Percentiles rank a stretch among this genome's conserved stretches.
phyloP scores from a whole-genome alignment of 2,888 invertebrate species.

The Drosophila mercatorum region DNA sequence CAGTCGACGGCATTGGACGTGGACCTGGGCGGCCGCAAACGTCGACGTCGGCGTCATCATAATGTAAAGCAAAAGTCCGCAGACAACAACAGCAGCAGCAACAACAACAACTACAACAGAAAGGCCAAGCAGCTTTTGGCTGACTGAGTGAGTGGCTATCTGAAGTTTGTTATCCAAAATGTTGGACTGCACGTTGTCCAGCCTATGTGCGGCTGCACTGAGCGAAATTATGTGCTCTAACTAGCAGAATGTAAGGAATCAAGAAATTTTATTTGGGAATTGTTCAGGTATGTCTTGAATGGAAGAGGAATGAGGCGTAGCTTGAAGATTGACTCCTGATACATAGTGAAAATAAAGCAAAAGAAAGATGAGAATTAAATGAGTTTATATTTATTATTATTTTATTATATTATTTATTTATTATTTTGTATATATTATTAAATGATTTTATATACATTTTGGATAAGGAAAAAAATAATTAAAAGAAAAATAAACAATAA shows the following conservation, averaged over 20 bases:
- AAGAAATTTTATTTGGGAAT: too few species aligned
- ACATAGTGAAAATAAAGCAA: too few species aligned
- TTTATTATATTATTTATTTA: too few species aligned
- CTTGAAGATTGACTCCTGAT: background rate
- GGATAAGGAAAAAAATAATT: too few species aligned
- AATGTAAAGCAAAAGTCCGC: constrained; percentile 55
- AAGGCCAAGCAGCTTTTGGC: constrained; percentile 57
- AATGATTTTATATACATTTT: too few species aligned
- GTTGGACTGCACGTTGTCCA: constrained; percentile 57
- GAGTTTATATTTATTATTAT: too few species aligned
- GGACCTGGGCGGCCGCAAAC: constrained; percentile 57
- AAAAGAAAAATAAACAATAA: too few species aligned
- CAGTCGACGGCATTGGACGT: constrained; percentile 27
- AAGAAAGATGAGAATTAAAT: too few species aligned
- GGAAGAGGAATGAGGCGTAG: background rate
- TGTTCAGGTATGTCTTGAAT: too few species aligned
- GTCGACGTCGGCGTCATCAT: constrained; percentile 50
- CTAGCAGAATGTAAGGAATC: background rate
- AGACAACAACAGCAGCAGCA: constrained; percentile 13
- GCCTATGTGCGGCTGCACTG: constrained; percentile 17
- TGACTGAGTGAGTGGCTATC: constrained; percentile 67
- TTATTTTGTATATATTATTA: too few species aligned
- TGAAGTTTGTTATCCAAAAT: constrained; percentile 77
- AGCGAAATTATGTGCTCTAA: background rate
- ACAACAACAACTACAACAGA: constrained; percentile 17